Evolutionary conservation across 2,797 vertebrate species (phyloP).

Genomic region (Spinus pinus): DNA sequence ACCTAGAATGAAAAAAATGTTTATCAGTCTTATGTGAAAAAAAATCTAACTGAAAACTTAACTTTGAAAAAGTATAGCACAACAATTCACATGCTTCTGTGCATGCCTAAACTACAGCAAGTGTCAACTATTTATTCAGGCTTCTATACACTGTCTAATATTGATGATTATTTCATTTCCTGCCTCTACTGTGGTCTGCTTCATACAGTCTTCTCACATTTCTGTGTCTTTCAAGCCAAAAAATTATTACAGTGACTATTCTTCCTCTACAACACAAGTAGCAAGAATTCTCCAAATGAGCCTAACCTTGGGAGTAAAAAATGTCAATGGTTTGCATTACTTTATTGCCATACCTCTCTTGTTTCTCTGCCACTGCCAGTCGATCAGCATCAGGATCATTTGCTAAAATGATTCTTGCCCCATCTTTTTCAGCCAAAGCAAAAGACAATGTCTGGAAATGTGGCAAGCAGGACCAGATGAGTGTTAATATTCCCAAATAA

Average conservation of each 20-base stretch:
- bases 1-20: background rate
- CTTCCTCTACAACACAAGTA: background rate
- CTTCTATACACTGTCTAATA: background rate
- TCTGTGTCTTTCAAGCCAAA: background rate
- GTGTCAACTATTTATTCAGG: background rate
- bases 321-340: background rate
- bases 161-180: background rate
- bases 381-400: slow-evolving; percentile 98
- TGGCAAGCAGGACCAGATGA: background rate
- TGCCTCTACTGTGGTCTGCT: background rate
- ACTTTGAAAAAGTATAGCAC: background rate
- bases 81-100: background rate
- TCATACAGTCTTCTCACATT: background rate
- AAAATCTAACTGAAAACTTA: background rate
- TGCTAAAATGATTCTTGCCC: slow-evolving; percentile 87
- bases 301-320: background rate
- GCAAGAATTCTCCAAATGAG: background rate
- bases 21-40: background rate
- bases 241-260: background rate
- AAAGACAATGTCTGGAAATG: slow-evolving; percentile 89
- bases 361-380: slow-evolving; percentile 92
- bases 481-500: background rate
- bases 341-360: slow-evolving; percentile 79
- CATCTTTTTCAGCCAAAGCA: slow-evolving; percentile 87
- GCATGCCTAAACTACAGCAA: background rate